Base-by-base conservation (phyloP, 1,140 invertebrate genomes). In the Drosophila persimilis region DNA sequence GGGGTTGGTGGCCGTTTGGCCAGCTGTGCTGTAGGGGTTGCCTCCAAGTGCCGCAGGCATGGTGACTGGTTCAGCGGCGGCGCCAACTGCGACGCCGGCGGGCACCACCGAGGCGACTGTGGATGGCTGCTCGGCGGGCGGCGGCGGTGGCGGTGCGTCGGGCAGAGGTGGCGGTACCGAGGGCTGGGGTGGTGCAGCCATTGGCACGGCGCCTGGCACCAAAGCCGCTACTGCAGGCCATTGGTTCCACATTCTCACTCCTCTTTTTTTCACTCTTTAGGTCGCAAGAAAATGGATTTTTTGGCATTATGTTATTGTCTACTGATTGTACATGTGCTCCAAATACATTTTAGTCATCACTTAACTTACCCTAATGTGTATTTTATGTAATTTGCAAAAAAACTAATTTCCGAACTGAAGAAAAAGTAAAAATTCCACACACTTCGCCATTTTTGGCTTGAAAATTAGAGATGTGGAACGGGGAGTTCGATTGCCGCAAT, bases 381-480 rank as follows among this genome's bases (percentile, higher is more conserved):
- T 39, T 39, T 13, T 39, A 39, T 39, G 35, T 13, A 39, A 39
- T 39, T 4, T 39, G 35, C 11, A 39, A 3, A 11, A 39, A 13
- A 39, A 39, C 35, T 39, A 39, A 39, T 39, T 13, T n/a, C 41
- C 9, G 41, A 3, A 35, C 51, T 13, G 8, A 24, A 58, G 11
- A 59, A 58, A 71, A 76, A 46, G 53, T 57, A 55, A 44, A 48
- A 73, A 17, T 51, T 56, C 35, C 35, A 65, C 59, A 69, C 48
- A 78, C 70, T 66, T 79, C 66, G 77, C 77, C 76, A 74, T 80
- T 73, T 77, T 75, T 77, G 67, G 73, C 67, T 65, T 81, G 79
- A 81, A 81, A 81, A 81, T 54, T 81, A 80, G 77, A 31, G 79
- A 73, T 70, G 79, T 17, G 29, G 3, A 5, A 5, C 35, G 35